A percentile compares a stretch with the other conserved stretches of the same genome.
Evolutionary conservation across 2,797 vertebrate genomes (phyloP).

Genomic region (Enteromius unitaeniatus): DNA sequence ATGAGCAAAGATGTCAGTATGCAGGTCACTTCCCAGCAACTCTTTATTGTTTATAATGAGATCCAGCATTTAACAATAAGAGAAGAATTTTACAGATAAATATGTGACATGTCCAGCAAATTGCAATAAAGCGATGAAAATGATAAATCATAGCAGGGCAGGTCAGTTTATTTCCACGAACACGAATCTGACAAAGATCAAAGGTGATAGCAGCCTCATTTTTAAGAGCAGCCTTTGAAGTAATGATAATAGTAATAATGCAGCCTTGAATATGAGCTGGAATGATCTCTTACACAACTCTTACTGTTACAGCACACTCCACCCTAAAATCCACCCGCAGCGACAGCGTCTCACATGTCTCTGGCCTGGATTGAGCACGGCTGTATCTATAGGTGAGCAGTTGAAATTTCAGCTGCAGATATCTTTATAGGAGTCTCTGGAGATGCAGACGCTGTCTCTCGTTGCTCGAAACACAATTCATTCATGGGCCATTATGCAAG

Average conservation of each 20-base stretch:
- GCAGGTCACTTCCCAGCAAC: conserved; percentile 2
- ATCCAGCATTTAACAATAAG: neutral
- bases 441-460: conserved; percentile 10
- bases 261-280: conserved; percentile 6
- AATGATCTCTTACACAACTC: conserved; percentile 31
- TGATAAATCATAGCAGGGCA: neutral
- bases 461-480: conserved; percentile 20
- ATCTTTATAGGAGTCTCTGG: conserved; percentile 12
- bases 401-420: conserved; percentile 35
- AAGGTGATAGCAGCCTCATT: neutral
- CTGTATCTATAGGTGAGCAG: conserved; percentile 9
- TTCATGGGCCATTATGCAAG: neutral
- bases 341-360: conserved; percentile 9
- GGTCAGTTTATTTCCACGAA: neutral
- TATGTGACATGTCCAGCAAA: neutral
- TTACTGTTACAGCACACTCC: conserved; percentile 23
- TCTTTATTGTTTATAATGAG: neutral
- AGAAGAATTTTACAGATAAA: neutral
- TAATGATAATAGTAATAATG: neutral
- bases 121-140: neutral
- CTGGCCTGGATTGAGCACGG: neutral
- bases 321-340: conserved; percentile 16
- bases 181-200: conserved; percentile 6
- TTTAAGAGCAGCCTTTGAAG: neutral
- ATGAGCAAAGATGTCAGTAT: neutral